Evolutionary conservation across 2,797 vertebrate species (phyloP), one percentile per base, ranked within the genome.

Genomic region (Hylomyscus alleni): DNA sequence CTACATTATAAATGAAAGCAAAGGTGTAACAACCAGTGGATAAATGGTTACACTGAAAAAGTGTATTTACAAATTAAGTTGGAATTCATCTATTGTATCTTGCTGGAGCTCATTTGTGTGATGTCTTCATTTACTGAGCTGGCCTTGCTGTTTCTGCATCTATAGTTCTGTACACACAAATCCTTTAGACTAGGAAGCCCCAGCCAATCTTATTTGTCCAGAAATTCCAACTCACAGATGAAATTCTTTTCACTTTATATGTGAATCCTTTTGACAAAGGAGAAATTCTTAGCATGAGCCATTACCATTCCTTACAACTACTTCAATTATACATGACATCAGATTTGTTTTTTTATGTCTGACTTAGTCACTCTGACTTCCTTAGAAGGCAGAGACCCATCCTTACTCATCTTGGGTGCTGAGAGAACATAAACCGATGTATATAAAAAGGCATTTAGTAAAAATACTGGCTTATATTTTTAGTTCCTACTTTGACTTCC

Each of bases 391-490:
- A 95, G 60, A 95, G 67, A 60, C 9, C 44, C 8, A 44, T 60
- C 81, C 69, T 92, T 73, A 77, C 7, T 90, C n/a, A 37, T 81
- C 1, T 19, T 19, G 9, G 73, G 8, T 84, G n/a, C 6, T 24
- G 87, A 4, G 56, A 15, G n/a, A 76, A 20, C 65, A 95, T 58
- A 89, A 85, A 81, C 2, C 19, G 22, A 76, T 29, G 62, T 24
- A 87, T 24, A 37, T 37, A 62, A 69, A 13, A 54, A 94, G 69
- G 4, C 6, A 14, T 76, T 84, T 77, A 82, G 50, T 56, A 85
- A 96, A 96, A 93, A 58, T n/a, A 72, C 12, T 84, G 19, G 17
- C 29, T 91, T 84, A 87, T 11, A 81, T 85, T 60, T 93, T 87
- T 56, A 76, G 50, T 72, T 17, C 54, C 20, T 89, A 24, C 47